Percentiles rank a stretch among this genome's conserved stretches.
Conservation (phyloP, 1,140 invertebrate genomes). For the Lordiphosa stackelbergi region DNA sequence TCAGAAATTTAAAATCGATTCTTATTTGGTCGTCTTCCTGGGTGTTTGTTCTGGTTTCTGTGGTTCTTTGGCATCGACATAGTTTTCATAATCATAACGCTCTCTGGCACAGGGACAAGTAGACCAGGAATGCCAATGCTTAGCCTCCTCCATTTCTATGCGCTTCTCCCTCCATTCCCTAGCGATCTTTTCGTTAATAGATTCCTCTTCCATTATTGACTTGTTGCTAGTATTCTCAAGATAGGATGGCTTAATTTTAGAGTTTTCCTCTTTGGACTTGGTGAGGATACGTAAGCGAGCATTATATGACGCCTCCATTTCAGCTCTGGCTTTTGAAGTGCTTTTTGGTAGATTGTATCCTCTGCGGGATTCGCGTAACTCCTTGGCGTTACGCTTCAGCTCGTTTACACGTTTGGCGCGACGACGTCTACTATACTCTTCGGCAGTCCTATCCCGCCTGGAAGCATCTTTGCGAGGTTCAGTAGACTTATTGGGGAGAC, state of each 20-base stretch:
- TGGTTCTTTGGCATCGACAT: not conserved
- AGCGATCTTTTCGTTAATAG: not conserved
- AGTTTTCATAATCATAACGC: not conserved
- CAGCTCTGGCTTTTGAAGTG: not conserved
- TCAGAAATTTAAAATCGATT: no score
- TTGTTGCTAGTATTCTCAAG: no score
- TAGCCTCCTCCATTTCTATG: not conserved
- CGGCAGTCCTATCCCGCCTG: not conserved
- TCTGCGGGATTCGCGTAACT: conserved; percentile 23
- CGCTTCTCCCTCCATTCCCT: no score
- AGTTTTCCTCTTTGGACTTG: no score
- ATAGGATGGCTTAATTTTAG: no score
- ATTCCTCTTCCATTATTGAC: not conserved
- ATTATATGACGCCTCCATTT: not conserved
- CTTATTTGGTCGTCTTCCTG: no score
- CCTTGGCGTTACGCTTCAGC: conserved; percentile 12
- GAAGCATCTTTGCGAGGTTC: no score
- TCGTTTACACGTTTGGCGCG: conserved; percentile 9
- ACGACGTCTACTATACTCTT: conserved; percentile 7
- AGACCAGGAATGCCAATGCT: conserved; percentile 3
- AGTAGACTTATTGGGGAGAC: no score
- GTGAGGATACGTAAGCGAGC: no score
- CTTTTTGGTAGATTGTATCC: conserved; percentile 18
- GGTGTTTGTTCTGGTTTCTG: not conserved
- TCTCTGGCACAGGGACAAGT: not conserved